Percentiles rank a stretch among this genome's conserved stretches.
Evolutionary conservation across 2,888 invertebrate species (phyloP).

Genomic region (Crematogaster levior): DNA sequence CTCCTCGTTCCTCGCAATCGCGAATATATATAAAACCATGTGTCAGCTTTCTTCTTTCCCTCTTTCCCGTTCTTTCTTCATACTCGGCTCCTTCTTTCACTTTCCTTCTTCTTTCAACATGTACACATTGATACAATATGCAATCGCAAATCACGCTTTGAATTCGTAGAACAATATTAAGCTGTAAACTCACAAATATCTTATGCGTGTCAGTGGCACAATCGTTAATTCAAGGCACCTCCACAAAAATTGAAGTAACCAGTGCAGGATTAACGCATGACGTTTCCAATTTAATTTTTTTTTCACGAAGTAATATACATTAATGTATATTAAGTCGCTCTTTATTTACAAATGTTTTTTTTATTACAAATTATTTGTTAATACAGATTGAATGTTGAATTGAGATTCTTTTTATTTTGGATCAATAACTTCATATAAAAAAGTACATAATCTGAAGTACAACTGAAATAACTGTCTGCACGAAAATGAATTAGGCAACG

Average conservation of each 20-base stretch:
- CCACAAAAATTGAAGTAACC: conserved; percentile 10
- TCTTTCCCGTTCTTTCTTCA: conserved; percentile 26
- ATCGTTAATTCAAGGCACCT: conserved; percentile 51
- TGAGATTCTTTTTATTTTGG: conserved; percentile 13
- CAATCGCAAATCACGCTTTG: conserved; percentile 55
- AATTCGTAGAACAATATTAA: conserved; percentile 81
- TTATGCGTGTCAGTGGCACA: conserved; percentile 52
- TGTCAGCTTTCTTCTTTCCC: conserved; percentile 36
- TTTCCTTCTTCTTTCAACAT: conserved; percentile 28
- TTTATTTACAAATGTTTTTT: neutral
- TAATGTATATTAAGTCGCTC: neutral
- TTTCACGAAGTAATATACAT: neutral
- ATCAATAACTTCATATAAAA: conserved; percentile 10
- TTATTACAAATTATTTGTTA: neutral
- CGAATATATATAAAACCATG: conserved; percentile 63
- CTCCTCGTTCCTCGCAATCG: conserved; percentile 55
- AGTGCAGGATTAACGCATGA: neutral
- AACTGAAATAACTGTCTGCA: conserved; percentile 17
- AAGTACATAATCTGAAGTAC: conserved; percentile 7
- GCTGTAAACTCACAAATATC: conserved; percentile 60
- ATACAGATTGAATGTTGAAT: neutral
- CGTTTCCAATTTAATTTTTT: neutral
- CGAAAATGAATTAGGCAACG: conserved; percentile 28
- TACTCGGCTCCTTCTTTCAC: conserved; percentile 20
- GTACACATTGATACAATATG: conserved; percentile 41